Base-by-base conservation (phyloP, 2,888 invertebrate genomes). In the Melanargia galathea region DNA sequence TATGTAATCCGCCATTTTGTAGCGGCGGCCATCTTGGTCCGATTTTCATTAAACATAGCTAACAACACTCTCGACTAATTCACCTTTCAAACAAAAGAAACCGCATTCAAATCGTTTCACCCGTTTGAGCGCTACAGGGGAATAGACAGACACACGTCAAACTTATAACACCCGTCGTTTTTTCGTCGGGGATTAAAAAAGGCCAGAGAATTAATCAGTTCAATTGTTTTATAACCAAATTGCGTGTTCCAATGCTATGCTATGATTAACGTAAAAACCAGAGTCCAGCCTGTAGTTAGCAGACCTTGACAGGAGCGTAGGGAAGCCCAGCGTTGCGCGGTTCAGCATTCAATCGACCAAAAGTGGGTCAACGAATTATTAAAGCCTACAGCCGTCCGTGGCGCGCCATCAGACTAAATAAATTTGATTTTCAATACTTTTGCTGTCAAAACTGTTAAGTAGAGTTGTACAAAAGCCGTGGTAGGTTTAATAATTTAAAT, bases 241-340 rank as follows among this genome's bases (percentile, higher is more conserved):
- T 24, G 55, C 55, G 55, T 55, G 55, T 52, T 20, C n/a, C 52
- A 52, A 52, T 52, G 52, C 52, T 35, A 52, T n/a, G 16, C 51
- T 51, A 60, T 60, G 26, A 56, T 40, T 45, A 43, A 38, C 55
- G 64, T 74, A 69, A 77, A 82, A 79, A 75, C 78, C 81, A 78
- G 68, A 59, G 68, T 75, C 71, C 73, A 62, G 73, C 66, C 64
- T 66, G 52, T 62, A 76, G 59, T 63, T 67, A 66, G 67, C 69
- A 81, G 83, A 82, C 90, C 90, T 89, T 87, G 87, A 70, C 71
- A 70, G 75, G 81, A 83, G 38, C 20, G 73, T 78, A 87, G 90
- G 89, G 87, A 89, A 90, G 85, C 84, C 90, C 90, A 75, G 73
- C 70, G 71, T 80, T 81, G 81, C 82, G 80, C 78, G 73, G 76